Percentiles rank a stretch among this genome's conserved stretches.
These are phyloP conservation scores for Rhinogobio ventralis DNA, from an alignment of 2,797 vertebrate species.

Conservation along the genomic window DNA sequence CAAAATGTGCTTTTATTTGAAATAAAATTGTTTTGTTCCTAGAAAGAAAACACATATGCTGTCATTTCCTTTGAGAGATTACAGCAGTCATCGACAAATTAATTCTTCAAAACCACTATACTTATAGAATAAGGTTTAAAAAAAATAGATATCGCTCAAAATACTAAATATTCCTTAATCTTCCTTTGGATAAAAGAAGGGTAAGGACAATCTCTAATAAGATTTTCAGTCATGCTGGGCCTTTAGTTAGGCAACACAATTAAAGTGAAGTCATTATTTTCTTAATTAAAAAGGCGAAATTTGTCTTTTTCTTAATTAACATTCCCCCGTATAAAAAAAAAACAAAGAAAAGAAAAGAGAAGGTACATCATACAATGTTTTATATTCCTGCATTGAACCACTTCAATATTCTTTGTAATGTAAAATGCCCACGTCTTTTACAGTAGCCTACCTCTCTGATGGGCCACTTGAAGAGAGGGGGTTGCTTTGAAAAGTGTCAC, in stretches of 20 bases:
- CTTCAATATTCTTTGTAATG: conserved; percentile 2
- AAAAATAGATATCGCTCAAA: conserved; percentile 4
- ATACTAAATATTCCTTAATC: conserved; percentile 2
- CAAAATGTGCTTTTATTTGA: background rate
- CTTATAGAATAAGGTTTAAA: background rate
- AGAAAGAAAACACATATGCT: background rate
- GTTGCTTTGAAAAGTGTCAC: conserved; percentile 19
- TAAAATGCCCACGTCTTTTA: conserved; percentile 16
- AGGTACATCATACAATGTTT: background rate
- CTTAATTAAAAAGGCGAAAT: conserved; percentile 51
- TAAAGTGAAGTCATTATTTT: conserved; percentile 50
- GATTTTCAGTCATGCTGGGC: conserved; percentile 17
- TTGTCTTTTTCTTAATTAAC: conserved; percentile 31
- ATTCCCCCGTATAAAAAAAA: background rate
- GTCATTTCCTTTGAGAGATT: background rate
- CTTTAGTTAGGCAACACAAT: conserved; percentile 42
- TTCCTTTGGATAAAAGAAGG: conserved; percentile 4
- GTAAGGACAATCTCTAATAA: conserved; percentile 5
- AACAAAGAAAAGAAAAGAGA: background rate
- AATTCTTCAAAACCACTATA: conserved; percentile 11
- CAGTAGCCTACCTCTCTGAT: background rate
- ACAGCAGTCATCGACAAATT: background rate
- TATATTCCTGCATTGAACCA: conserved; percentile 4
- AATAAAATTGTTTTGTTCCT: background rate
- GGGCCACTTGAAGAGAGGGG: conserved; percentile 2